These are phyloP conservation scores for Pegea sp. DNA, from an alignment of 23 tunicate species.

Conservation along the genomic window DNA sequence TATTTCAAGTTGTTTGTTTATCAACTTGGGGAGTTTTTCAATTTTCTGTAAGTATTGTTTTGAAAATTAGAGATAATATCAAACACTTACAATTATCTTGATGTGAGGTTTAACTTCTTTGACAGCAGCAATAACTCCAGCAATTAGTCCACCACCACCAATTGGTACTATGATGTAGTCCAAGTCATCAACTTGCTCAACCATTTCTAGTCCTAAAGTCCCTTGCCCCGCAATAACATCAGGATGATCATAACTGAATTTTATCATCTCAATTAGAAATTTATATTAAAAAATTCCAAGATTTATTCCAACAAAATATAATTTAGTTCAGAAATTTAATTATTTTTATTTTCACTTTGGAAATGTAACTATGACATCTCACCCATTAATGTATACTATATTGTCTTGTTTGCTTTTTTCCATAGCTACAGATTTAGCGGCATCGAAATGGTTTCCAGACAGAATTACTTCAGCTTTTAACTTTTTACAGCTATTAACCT, in stretches of 20 bases:
- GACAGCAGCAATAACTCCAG: constrained; percentile 72
- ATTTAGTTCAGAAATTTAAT: neutral
- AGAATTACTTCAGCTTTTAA: constrained; percentile 54
- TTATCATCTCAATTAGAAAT: no score
- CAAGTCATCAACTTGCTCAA: constrained; percentile 85
- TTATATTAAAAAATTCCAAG: neutral
- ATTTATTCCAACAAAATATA: neutral
- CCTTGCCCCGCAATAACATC: constrained; percentile 97
- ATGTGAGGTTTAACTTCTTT: constrained; percentile 56
- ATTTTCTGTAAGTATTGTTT: no score
- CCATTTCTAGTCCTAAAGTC: constrained; percentile 69
- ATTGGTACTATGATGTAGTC: constrained; percentile 81
- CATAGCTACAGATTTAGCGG: constrained; percentile 72
- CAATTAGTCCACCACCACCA: constrained; percentile 91
- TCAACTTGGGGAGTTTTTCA: neutral
- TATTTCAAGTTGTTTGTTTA: neutral
- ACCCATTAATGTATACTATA: constrained; percentile 82
- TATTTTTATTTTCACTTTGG: no score
- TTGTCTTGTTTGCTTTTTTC: constrained; percentile 17
- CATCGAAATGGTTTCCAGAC: constrained; percentile 60
- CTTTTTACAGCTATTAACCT: constrained; percentile 71
- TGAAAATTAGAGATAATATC: neutral
- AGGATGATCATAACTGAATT: constrained; percentile 95
- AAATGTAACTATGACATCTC: neutral
- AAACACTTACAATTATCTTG: constrained; percentile 64